These are phyloP conservation scores for Halictus quadricinctus DNA, from an alignment of 2,888 invertebrate species.

Conservation along the genomic window DNA sequence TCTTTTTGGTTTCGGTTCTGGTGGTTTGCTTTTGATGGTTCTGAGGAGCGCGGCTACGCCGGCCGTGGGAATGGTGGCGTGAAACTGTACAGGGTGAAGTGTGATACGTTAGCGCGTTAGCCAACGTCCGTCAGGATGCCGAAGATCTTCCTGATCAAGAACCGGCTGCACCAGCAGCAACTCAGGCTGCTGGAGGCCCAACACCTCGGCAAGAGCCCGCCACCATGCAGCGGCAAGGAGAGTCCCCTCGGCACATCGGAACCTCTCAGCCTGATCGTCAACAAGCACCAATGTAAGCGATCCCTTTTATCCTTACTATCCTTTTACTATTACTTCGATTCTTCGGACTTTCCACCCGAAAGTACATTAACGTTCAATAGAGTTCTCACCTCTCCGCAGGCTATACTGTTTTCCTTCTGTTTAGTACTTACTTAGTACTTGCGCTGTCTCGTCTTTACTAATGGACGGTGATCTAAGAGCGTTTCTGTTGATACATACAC, in stretches of 20 bases:
- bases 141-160: slow-evolving; percentile 96
- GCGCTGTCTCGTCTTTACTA: background rate
- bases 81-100: slow-evolving; percentile 60
- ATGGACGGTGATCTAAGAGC: background rate
- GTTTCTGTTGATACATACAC: background rate
- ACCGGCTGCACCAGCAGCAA: slow-evolving; percentile 96
- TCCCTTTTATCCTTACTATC: background rate
- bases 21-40: slow-evolving; percentile 50
- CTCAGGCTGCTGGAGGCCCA: slow-evolving; percentile 92
- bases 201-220: slow-evolving; percentile 85
- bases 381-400: no score
- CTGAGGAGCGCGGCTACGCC: slow-evolving; percentile 27
- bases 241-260: slow-evolving; percentile 81
- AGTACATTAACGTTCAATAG: background rate
- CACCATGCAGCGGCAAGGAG: slow-evolving; percentile 78
- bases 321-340: background rate
- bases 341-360: background rate
- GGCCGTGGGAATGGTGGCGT: slow-evolving; percentile 64
- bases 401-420: no score
- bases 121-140: slow-evolving; percentile 86
- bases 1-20: slow-evolving; percentile 13
- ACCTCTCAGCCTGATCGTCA: slow-evolving; percentile 83
- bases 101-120: slow-evolving; percentile 51
- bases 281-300: slow-evolving; percentile 82
- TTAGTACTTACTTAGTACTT: background rate